Percentiles rank a stretch among this genome's conserved stretches.
Evolutionary conservation across 2,888 invertebrate species (phyloP).

Genomic region (Dione juno): DNA sequence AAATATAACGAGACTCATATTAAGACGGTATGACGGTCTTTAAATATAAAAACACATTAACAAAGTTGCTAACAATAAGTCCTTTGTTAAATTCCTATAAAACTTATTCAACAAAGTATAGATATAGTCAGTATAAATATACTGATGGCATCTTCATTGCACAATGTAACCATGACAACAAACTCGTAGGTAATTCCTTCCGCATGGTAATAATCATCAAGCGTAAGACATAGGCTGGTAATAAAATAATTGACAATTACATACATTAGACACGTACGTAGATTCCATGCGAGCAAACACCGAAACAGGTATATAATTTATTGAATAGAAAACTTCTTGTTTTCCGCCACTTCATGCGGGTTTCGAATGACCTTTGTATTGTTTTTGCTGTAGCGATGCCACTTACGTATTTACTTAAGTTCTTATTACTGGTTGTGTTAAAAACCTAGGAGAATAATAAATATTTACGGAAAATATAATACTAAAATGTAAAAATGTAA

Average conservation of each 20-base stretch:
- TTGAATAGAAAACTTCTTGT: constrained; percentile 36
- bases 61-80: constrained; percentile 13
- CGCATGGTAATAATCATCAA: constrained; percentile 40
- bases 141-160: constrained; percentile 36
- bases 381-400: constrained; percentile 33
- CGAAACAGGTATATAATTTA: constrained; percentile 27
- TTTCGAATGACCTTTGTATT: constrained; percentile 60
- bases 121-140: constrained; percentile 14
- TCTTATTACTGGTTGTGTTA: constrained; percentile 51
- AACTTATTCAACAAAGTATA: constrained; percentile 20
- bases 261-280: constrained; percentile 39
- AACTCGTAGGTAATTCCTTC: constrained; percentile 39
- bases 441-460: constrained; percentile 59
- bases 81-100: constrained; percentile 10
- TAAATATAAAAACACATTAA: background rate
- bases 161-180: constrained; percentile 45
- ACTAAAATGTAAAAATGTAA: background rate
- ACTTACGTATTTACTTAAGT: constrained; percentile 51
- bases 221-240: constrained; percentile 30
- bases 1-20: background rate
- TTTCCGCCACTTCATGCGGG: constrained; percentile 46
- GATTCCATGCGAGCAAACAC: constrained; percentile 33
- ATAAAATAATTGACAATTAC: constrained; percentile 43
- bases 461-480: constrained; percentile 4
- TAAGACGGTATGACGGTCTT: background rate